These are phyloP conservation scores for Haplochromis vanheusdeni DNA, from an alignment of 2,113 vertebrate species.

Conservation along the genomic window DNA sequence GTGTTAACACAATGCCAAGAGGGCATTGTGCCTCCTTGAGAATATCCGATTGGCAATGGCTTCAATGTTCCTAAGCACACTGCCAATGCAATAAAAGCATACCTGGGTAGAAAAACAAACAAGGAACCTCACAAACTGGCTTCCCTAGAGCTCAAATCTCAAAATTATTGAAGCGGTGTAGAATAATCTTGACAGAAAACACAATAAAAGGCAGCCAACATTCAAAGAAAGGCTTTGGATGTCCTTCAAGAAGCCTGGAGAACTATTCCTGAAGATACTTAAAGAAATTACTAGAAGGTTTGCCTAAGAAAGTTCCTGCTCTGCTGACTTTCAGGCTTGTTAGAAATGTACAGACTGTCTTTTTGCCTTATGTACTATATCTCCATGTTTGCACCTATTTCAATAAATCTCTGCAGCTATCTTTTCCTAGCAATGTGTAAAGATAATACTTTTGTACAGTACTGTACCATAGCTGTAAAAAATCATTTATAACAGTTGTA, in stretches of 20 bases:
- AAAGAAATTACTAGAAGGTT: not conserved
- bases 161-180: not conserved
- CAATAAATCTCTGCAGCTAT: not conserved
- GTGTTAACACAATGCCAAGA: not conserved
- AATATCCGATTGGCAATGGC: not conserved
- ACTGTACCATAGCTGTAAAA: not conserved
- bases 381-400: not conserved
- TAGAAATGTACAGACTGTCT: not conserved
- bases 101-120: not conserved
- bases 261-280: not conserved
- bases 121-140: not conserved
- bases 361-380: not conserved
- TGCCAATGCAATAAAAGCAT: not conserved
- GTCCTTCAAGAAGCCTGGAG: not conserved
- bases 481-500: not conserved
- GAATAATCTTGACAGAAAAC: not conserved
- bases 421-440: not conserved
- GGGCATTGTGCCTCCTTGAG: not conserved
- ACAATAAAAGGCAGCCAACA: not conserved
- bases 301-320: not conserved
- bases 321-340: not conserved
- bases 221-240: not conserved
- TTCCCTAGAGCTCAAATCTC: not conserved
- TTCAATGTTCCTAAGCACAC: not conserved
- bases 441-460: not conserved